Conservation (phyloP, 2,113 vertebrate species). For the Oncorhynchus mykiss region DNA sequence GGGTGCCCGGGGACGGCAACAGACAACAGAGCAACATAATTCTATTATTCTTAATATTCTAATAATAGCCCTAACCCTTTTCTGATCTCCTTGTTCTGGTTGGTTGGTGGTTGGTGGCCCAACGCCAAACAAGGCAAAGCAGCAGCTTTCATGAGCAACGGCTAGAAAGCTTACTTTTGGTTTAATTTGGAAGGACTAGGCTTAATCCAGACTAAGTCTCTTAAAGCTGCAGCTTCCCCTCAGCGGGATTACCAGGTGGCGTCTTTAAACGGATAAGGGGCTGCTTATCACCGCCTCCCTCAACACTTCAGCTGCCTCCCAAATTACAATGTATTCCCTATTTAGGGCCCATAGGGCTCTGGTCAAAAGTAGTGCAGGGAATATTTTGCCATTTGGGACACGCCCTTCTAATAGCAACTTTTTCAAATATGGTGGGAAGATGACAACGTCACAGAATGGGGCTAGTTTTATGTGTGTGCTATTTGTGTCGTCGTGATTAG, state of each 20-base stretch:
- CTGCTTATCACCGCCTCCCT: constrained; percentile 72
- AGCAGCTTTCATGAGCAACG: constrained; percentile 75
- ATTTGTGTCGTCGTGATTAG: constrained; percentile 61
- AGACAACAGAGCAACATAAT: constrained; percentile 25
- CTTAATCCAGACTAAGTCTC: constrained; percentile 79
- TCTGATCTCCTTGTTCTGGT: constrained; percentile 53
- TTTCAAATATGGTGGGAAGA: constrained; percentile 51
- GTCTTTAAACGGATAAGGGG: constrained; percentile 80
- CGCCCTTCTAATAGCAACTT: constrained; percentile 45
- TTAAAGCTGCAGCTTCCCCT: constrained; percentile 70
- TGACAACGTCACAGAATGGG: constrained; percentile 42
- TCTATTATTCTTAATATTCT: constrained; percentile 38
- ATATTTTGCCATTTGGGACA: no score
- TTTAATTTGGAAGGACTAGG: constrained; percentile 81
- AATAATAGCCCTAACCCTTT: constrained; percentile 58
- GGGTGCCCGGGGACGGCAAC: constrained; percentile 25
- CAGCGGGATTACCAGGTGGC: constrained; percentile 71
- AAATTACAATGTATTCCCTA: no score
- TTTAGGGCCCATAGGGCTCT: constrained; percentile 3
- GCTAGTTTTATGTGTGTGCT: constrained; percentile 28
- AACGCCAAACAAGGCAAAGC: constrained; percentile 59
- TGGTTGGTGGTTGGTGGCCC: constrained; percentile 34
- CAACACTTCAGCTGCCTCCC: constrained; percentile 55
- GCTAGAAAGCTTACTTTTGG: constrained; percentile 76
- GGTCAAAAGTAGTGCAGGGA: background rate